Evolutionary conservation across 1,140 invertebrate species (phyloP), one percentile per base, ranked within the genome.

Genomic region (Cydia strobilella): DNA sequence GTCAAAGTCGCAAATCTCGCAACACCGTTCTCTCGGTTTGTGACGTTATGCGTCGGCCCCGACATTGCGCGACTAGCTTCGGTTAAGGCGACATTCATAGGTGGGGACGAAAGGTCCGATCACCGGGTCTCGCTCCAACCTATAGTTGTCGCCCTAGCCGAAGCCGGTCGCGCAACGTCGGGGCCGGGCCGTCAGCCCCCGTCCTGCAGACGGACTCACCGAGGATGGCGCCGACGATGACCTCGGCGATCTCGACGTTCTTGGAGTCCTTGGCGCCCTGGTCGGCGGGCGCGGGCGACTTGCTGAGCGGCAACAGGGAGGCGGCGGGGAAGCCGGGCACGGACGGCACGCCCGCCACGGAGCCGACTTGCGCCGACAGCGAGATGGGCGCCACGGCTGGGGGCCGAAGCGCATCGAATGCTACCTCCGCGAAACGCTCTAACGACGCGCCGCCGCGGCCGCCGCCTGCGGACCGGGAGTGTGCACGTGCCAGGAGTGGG

Each of bases 191-290:
- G n/a, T n/a, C n/a, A n/a, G n/a, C n/a, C n/a, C n/a, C n/a, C n/a
- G n/a, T n/a, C n/a, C n/a, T n/a, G n/a, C n/a, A n/a, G n/a, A n/a
- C n/a, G n/a, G n/a, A n/a, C 93, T 92, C 88, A 94, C 97, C 98
- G 91, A 99, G 95, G 89, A 99, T 98, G 87, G 98, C 98, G 87
- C 98, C 98, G 86, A 99, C 98, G 93, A 99, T 98, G 93, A 96
- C 95, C 94, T 97, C 98, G 75, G 98, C 95, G 91, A 99, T 98
- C 95, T 99, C 97, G 88, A 98, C 96, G 94, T 98, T 97, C 93
- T 97, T 97, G 89, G 94, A 95, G 94, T 96, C 96, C 94, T 96
- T 96, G 93, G 94, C 94, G 80, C 94, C 94, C 73, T 94, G 88
- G 93, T 96, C 96, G 79, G 96, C 96, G 79, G 96, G 96, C 86